phyloP scores from a whole-genome alignment of 2,888 invertebrate species.

The Mimachlamys varia region DNA sequence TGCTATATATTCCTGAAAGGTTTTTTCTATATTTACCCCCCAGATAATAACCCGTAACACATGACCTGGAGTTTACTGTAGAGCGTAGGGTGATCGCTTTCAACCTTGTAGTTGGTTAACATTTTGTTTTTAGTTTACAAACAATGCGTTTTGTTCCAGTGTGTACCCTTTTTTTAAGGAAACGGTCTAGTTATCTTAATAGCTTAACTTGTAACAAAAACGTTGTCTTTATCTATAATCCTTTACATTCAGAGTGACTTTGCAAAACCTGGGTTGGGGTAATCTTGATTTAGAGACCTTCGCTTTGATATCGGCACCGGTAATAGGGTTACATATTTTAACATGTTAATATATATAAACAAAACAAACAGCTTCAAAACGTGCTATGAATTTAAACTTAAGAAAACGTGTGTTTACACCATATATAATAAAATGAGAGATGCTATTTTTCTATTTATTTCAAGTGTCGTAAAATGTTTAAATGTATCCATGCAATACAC shows the following conservation, averaged over 20 bases:
- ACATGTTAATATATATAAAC: too few species aligned
- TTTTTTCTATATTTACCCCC: neutral
- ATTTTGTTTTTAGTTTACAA: neutral
- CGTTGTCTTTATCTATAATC: neutral
- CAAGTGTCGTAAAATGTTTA: neutral
- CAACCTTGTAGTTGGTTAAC: neutral
- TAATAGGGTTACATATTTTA: neutral
- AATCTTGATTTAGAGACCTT: neutral
- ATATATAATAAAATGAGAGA: neutral
- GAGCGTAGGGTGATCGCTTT: neutral
- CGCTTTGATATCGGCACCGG: neutral
- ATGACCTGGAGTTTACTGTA: neutral
- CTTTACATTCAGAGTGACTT: neutral
- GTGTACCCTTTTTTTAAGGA: neutral
- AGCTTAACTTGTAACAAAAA: neutral
- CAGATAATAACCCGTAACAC: neutral
- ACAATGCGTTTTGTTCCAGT: neutral
- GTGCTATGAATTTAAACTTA: too few species aligned
- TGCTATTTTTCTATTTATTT: neutral
- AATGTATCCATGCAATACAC: neutral
- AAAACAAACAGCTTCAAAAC: too few species aligned
- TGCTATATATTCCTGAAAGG: neutral
- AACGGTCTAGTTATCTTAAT: neutral
- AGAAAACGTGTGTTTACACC: too few species aligned
- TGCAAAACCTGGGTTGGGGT: neutral